phyloP scores from a whole-genome alignment of 2,113 vertebrate species.

The Saguinus midas region DNA sequence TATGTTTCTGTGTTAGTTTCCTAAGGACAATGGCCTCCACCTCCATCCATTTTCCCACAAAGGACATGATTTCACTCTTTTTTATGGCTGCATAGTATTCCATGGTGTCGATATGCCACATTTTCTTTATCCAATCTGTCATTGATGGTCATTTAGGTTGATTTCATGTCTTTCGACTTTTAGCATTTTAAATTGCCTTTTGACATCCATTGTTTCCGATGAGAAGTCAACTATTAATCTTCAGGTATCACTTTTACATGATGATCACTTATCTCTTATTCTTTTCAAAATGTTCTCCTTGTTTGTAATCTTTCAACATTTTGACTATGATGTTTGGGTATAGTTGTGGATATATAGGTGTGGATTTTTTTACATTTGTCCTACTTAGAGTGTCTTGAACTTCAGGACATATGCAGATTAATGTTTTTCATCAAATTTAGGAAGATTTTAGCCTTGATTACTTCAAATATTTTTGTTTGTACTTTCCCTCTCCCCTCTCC shows the following conservation, averaged over 20 bases:
- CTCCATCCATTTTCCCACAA: too few relatives aligned
- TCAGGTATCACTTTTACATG: not conserved
- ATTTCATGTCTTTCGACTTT: not conserved
- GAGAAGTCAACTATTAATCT: not conserved
- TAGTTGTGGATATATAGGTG: not conserved
- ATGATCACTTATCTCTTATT: not conserved
- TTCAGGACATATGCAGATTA: not conserved
- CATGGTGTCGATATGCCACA: too few relatives aligned
- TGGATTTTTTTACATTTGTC: not conserved
- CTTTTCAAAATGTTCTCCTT: not conserved
- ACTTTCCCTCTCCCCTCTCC: not conserved
- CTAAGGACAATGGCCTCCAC: too few relatives aligned
- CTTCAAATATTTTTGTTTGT: not conserved
- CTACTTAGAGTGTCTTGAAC: not conserved
- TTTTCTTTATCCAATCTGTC: too few relatives aligned
- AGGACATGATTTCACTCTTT: too few relatives aligned
- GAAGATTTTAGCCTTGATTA: not conserved
- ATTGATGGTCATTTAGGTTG: not conserved
- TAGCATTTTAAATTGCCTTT: not conserved
- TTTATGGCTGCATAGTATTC: too few relatives aligned
- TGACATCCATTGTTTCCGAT: not conserved
- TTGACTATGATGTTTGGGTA: not conserved
- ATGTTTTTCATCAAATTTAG: not conserved
- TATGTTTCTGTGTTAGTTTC: too few relatives aligned
- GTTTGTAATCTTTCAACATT: not conserved